phyloP scores from a whole-genome alignment of 2,888 invertebrate genomes.

The Pantelozetes paolii region DNA sequence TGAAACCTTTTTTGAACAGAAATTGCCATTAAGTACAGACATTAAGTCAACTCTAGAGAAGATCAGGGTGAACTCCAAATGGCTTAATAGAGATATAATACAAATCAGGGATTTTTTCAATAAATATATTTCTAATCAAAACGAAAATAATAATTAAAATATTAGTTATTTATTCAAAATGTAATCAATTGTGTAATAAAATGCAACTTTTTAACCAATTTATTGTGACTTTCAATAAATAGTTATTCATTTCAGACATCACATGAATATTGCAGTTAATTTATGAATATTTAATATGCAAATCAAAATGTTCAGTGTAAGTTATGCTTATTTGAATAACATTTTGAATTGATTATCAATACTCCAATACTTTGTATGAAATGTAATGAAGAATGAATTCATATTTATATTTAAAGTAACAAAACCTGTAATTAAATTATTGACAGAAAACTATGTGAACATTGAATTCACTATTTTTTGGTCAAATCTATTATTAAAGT shows the following conservation, averaged over 20 bases:
- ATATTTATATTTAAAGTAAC: too few species aligned
- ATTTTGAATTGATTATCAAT: too few species aligned
- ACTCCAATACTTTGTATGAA: not conserved
- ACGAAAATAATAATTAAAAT: not conserved
- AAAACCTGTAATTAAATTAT: too few species aligned
- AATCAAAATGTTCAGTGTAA: too few species aligned
- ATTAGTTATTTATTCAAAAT: not conserved
- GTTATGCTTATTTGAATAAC: too few species aligned
- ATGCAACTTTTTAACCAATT: not conserved
- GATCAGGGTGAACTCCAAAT: constrained; percentile 78
- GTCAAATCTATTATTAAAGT: too few species aligned
- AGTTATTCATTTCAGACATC: too few species aligned
- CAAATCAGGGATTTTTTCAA: constrained; percentile 19
- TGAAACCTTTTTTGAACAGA: constrained; percentile 70
- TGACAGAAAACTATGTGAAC: too few species aligned
- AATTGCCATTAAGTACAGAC: constrained; percentile 73
- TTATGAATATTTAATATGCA: too few species aligned
- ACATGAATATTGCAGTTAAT: too few species aligned
- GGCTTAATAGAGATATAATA: constrained; percentile 69
- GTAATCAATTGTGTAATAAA: not conserved
- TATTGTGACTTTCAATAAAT: too few species aligned
- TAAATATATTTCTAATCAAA: not conserved
- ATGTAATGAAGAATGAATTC: not conserved
- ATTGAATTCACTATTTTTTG: too few species aligned
- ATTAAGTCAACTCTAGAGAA: constrained; percentile 87